phyloP scores from a whole-genome alignment of 2,113 vertebrate species.

The Apus apus region DNA sequence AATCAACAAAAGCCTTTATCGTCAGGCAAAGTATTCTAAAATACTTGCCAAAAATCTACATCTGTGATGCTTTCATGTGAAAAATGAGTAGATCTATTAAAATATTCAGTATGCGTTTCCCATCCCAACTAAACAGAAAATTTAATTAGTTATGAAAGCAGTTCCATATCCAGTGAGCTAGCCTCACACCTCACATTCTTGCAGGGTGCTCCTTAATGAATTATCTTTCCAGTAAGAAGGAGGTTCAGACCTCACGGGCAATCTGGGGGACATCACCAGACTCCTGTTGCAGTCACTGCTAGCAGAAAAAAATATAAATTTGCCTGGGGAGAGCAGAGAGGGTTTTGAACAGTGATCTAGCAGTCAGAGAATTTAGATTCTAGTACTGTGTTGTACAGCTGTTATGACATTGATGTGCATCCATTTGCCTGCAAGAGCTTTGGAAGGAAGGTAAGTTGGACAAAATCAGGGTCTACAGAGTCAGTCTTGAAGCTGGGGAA shows the following conservation, averaged over 20 bases:
- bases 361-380: neutral
- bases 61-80: neutral
- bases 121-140: neutral
- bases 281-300: neutral
- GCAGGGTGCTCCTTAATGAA: neutral
- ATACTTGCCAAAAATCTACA: neutral
- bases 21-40: neutral
- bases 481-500: neutral
- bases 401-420: neutral
- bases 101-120: neutral
- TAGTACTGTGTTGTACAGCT: neutral
- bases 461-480: neutral
- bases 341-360: neutral
- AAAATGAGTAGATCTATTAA: neutral
- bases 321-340: neutral
- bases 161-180: neutral
- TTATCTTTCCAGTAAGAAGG: neutral
- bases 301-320: neutral
- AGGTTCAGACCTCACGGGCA: neutral
- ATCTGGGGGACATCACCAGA: neutral
- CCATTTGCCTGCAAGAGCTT: neutral
- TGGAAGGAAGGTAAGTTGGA: too few relatives aligned
- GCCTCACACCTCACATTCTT: neutral
- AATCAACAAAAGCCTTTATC: neutral
- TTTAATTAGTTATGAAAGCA: neutral